Base-by-base conservation (phyloP, 2,888 invertebrate species). In the Resseliella maxima region DNA sequence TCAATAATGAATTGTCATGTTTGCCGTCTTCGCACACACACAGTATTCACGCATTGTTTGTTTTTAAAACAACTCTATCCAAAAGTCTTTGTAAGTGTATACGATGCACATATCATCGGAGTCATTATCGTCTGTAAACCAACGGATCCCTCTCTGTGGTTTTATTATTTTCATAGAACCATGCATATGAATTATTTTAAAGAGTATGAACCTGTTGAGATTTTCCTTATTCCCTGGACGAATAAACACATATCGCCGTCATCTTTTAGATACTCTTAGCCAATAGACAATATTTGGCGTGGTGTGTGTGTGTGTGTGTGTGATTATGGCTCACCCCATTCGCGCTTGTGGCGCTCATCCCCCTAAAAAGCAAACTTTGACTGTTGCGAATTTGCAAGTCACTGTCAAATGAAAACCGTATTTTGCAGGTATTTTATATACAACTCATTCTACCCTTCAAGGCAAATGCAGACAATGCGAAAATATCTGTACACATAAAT, bases 141-240 rank as follows among this genome's bases (percentile, higher is more conserved):
- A 38, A 83, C 83, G 83, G 83, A 83, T 38, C 83, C 83, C 83
- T 83, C n/a, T 83, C 24, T 83, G 83, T 83, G 83, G 83, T 83
- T 83, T 83, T 38, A 38, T 38, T 83, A 83, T 38, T 83, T 83
- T 83, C 38, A 38, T 83, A 38, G n/a, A 83, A 38, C 24, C 83
- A 36, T 12, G 83, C 38, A 83, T 83, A 83, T 83, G 83, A 83
- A 38, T 85, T 45, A 46, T 46, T 85, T 45, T 85, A 46, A 85
- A 85, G 50, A 46, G 85, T 35, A 85, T 35, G 85, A 85, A 85
- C 85, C 85, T 85, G 85, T 85, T 85, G 85, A 85, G 85, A 85
- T 50, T 85, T 46, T 50, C 18, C n/a, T 35, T 46, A 85, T 46
- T 85, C 85, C 85, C 85, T 35, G 46, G 46, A 50, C 85, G 38